Base-by-base conservation (phyloP, 1,140 invertebrate species). In the Drosophila rufa region DNA sequence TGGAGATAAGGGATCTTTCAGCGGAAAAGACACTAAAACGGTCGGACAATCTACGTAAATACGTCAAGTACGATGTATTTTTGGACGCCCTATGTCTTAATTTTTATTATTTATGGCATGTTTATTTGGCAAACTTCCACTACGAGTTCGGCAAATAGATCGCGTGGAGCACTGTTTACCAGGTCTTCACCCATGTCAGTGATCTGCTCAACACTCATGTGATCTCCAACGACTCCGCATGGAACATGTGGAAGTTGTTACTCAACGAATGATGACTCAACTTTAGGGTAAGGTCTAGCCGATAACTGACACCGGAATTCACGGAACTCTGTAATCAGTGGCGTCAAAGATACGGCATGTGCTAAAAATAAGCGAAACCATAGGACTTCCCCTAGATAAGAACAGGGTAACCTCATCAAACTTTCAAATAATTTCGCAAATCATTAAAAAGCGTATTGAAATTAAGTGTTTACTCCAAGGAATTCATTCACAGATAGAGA, bases 121-220 rank as follows among this genome's bases (percentile, higher is more conserved):
- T 79, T 79, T 79, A 78, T 78, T 79, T 79, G 75, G 57, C 58
- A 78, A 78, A 79, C 74, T 43, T 51, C 46, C 33, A 19, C 40
- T 42, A 38, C 27, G 58, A 61, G 40, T 70, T 33, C 8, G n/a
- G 25, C 2, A 47, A 60, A 48, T 60, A 48, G 14, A 47, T 60
- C 58, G 58, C 6, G 43, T 36, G 43, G 43, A 60, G 17, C 2
- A 30, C 36, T 74, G 69, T 75, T 64, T 75, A 62, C 30, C 15
- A 30, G 71, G 58, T 75, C 59, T 30, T 75, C 45, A 74, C 53
- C 55, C 46, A n/a, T 73, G 69, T 73, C 69, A 71, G 40, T 67
- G 38, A 43, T 42, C 66, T 33, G 53, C 45, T 38, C 70, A 48
- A 74, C 55, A 73, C 70, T 60, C 70, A 74, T 74, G 70, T 74